phyloP scores from a whole-genome alignment of 1,140 invertebrate species.

The Habropoda laboriosa region DNA sequence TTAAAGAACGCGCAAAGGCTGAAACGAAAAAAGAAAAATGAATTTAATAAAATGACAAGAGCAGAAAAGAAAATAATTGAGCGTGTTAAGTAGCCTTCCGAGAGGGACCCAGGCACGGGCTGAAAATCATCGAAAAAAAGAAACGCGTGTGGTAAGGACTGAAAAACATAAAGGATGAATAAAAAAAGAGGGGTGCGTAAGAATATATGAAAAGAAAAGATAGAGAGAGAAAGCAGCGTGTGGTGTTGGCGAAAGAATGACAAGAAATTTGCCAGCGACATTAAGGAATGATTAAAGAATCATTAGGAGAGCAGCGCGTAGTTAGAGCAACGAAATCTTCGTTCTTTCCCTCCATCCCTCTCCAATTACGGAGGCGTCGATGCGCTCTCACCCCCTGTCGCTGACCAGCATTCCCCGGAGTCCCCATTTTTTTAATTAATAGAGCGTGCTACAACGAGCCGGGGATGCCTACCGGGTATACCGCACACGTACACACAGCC shows the following conservation, averaged over 20 bases:
- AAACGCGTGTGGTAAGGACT: neutral
- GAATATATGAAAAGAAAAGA: neutral
- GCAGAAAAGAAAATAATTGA: neutral
- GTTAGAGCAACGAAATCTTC: constrained; percentile 51
- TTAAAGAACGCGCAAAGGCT: too few species aligned
- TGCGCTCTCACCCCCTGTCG: constrained; percentile 43
- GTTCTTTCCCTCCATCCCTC: constrained; percentile 32
- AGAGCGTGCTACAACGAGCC: constrained; percentile 61
- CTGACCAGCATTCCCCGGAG: constrained; percentile 61
- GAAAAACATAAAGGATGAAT: too few species aligned
- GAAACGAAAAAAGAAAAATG: too few species aligned
- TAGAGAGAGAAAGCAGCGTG: too few species aligned
- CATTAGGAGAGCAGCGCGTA: constrained; percentile 47
- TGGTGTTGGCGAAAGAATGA: neutral
- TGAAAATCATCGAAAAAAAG: too few species aligned
- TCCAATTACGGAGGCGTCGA: constrained; percentile 60
- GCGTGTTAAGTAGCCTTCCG: too few species aligned
- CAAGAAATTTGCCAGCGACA: constrained; percentile 15
- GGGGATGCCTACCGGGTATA: constrained; percentile 50
- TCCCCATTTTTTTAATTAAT: constrained; percentile 70
- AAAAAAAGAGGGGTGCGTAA: neutral
- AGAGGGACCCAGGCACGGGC: too few species aligned
- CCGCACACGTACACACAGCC: constrained; percentile 17
- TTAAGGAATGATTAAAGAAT: constrained; percentile 54
- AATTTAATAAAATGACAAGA: neutral